A percentile compares a stretch with the other conserved stretches of the same genome.
phyloP scores from a whole-genome alignment of 2,113 vertebrate species.

The Microtus ochrogaster region DNA sequence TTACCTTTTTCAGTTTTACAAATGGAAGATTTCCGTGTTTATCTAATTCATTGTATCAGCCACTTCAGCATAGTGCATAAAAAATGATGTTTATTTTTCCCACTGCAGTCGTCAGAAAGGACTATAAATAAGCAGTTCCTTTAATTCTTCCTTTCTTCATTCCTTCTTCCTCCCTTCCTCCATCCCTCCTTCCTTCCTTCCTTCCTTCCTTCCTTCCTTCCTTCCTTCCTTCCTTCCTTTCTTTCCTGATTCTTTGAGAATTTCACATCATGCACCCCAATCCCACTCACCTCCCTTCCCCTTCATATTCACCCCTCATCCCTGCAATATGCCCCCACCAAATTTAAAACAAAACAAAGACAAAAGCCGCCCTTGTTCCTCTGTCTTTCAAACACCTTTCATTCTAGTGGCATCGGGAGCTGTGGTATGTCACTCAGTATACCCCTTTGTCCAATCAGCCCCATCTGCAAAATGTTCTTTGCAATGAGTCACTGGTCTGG shows the following conservation, averaged over 20 bases:
- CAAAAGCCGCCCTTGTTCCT: background rate
- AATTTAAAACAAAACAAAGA: background rate
- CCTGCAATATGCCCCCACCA: background rate
- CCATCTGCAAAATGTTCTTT: background rate
- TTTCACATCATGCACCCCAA: background rate
- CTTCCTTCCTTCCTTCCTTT: background rate
- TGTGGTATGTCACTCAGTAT: background rate
- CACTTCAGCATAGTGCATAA: background rate
- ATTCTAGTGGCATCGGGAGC: background rate
- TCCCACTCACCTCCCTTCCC: fast-evolving
- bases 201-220: fast-evolving
- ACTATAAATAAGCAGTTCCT: background rate
- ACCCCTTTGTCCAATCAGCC: background rate
- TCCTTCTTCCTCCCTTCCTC: fast-evolving
- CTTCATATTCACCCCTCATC: background rate
- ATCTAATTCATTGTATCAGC: constrained; percentile 15
- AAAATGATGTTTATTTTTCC: background rate
- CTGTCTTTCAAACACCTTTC: background rate
- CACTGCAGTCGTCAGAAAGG: constrained; percentile 49
- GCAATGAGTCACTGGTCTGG: background rate
- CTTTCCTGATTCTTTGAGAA: background rate
- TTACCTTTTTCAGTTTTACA: constrained; percentile 39
- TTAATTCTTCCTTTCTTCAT: fast-evolving
- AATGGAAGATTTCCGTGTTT: constrained; percentile 42
- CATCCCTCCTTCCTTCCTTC: fast-evolving